Evolutionary conservation across 2,797 vertebrate genomes (phyloP).

Genomic region (Meriones psammophilus): DNA sequence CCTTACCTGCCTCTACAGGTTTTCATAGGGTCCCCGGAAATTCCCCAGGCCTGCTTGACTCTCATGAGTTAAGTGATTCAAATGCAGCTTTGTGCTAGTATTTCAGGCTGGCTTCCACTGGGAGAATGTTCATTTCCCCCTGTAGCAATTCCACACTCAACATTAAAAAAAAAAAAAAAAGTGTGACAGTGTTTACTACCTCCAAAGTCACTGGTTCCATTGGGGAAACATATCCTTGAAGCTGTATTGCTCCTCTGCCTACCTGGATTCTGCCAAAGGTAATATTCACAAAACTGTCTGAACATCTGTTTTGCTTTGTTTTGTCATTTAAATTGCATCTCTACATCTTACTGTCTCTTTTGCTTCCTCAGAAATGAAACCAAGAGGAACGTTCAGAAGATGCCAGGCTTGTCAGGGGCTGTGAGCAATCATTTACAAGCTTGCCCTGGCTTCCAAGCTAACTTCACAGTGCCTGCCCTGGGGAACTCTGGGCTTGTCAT

Average conservation of each 20-base stretch:
- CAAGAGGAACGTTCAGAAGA: not conserved
- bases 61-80: not conserved
- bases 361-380: constrained; percentile 41
- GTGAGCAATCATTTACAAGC: constrained; percentile 58
- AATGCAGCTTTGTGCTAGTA: not conserved
- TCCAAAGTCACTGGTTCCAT: not conserved
- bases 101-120: not conserved
- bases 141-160: not conserved
- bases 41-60: not conserved
- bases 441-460: constrained; percentile 26
- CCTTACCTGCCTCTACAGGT: constrained; percentile 3
- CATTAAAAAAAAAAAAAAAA: not conserved
- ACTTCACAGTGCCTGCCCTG: not conserved
- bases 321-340: not conserved
- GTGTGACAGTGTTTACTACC: not conserved
- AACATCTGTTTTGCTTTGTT: not conserved
- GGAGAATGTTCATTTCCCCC: not conserved
- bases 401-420: not conserved
- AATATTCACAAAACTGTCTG: not conserved
- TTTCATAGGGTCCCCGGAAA: constrained; percentile 17
- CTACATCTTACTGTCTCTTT: constrained; percentile 19
- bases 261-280: not conserved
- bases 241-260: not conserved
- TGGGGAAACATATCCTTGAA: not conserved
- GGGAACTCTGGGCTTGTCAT: constrained; percentile 63